Evolutionary conservation across 2,797 vertebrate genomes (phyloP), one percentile per base, ranked within the genome.

Genomic region (Champsocephalus esox): DNA sequence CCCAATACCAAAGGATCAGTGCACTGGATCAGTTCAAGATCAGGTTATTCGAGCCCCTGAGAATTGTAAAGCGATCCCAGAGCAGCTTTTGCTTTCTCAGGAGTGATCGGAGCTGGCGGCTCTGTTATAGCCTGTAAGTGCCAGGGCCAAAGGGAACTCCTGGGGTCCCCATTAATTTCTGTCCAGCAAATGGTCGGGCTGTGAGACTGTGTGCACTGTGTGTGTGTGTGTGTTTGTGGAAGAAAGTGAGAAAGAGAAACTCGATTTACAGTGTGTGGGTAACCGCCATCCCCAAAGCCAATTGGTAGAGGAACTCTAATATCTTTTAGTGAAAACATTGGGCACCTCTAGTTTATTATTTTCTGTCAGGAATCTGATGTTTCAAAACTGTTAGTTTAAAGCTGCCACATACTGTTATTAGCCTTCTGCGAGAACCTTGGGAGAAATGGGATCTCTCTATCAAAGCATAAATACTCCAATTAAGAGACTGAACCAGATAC

Each of bases 21-120:
- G 83, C 85, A 43, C 79, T 10, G 87, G 88, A 92, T 92, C 89
- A 90, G 93, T 94, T 93, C 93, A 93, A 88, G 87, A 92, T 92
- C 88, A 85, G 93, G 93, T 94, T 94, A 93, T 94, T 79, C 62
- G 87, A 94, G 86, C 94, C 92, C 92, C 91, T 92, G 92, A 93
- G 94, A 94, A 91, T 93, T 92, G 93, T 92, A 94, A 94, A 91
- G 91, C 56, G 87, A 94, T 93, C 92, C 90, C 88, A 13, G 65
- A 85, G 86, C 90, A 89, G 91, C 89, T 92, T 91, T 92, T 90
- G 84, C 89, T 92, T 93, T 93, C 90, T 90, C 92, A 91, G 89
- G 91, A 90, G 88, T 75, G 88, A 91, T 92, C 84, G 77, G 87
- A 88, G 88, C 88, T 88, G 88, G 86, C 79, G 79, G 86, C 69